Evolutionary conservation across 2,113 vertebrate species (phyloP), one percentile per base, ranked within the genome.

Genomic region (Bostrychus sinensis): DNA sequence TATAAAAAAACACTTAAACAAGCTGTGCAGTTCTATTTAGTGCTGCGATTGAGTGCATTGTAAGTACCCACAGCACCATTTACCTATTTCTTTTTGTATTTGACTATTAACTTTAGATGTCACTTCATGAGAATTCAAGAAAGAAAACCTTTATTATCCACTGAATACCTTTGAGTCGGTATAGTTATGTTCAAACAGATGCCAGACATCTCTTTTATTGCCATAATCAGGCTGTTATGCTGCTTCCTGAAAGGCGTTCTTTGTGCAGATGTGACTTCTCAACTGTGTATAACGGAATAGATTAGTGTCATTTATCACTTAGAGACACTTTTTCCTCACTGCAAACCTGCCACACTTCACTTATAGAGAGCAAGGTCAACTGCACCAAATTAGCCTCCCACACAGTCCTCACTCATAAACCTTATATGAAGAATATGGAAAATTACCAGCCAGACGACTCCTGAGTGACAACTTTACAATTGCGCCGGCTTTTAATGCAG

Each of bases 291-390:
- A 51, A 68, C 38, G 55, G 36, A 68, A 26, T 14, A 26, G 28
- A 38, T 39, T 32, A 28, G 30, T 56, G 64, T 73, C 34, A 56
- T 72, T 63, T 57, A 48, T 75, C 64, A 55, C 17, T 64, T 28
- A 72, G n/a, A 45, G 37, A 22, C 30, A n/a, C 11, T 69, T 79
- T 62, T 50, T 48, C n/a, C 38, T 51, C 14, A 12, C 26, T 58
- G 56, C 56, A 78, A 72, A 82, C 23, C 28, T 1, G 4, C 50
- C 57, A 71, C 56, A 65, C 54, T 51, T 70, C n/a, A 20, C 65
- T 66, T 62, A 46, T 60, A 61, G 26, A 2, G 9, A 62, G 36
- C 79, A 84, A 83, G 84, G 81, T 78, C 77, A 75, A 39, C 34
- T 39, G 13, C 2, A 19, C 37, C 63, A 78, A 74, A 77, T 51